A percentile compares a stretch with the other conserved stretches of the same genome.
These are phyloP conservation scores for Andrena hattorfiana DNA, from an alignment of 2,888 invertebrate genomes.

Conservation along the genomic window DNA sequence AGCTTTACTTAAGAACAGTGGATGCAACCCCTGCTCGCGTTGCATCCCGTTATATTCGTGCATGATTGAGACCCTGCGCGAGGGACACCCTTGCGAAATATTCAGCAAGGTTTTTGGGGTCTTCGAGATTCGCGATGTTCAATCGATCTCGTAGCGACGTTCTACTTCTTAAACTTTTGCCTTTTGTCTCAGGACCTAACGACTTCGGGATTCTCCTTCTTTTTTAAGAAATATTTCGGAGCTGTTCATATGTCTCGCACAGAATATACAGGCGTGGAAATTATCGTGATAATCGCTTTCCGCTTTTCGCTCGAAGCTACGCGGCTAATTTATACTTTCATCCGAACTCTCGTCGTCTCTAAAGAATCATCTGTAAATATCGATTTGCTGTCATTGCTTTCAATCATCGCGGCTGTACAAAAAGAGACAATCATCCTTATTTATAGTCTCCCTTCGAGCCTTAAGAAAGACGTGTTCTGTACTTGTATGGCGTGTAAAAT, in stretches of 20 bases:
- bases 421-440: constrained; percentile 48
- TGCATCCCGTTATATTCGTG: constrained; percentile 28
- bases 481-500: neutral
- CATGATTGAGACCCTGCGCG: neutral
- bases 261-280: neutral
- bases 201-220: neutral
- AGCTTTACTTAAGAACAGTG: constrained; percentile 58
- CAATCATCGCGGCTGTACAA: constrained; percentile 31
- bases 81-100: constrained; percentile 2
- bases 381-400: constrained; percentile 29
- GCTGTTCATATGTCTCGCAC: neutral
- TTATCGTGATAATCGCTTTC: neutral
- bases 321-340: constrained; percentile 15
- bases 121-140: constrained; percentile 27
- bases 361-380: constrained; percentile 64
- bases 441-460: constrained; percentile 38
- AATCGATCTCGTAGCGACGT: constrained; percentile 43
- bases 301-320: neutral
- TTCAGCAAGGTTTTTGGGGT: neutral
- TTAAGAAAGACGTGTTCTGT: neutral
- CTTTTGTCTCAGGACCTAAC: constrained; percentile 60
- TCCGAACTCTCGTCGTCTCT: constrained; percentile 33
- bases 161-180: constrained; percentile 43
- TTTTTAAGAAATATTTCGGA: constrained; percentile 13
- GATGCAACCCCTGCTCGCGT: constrained; percentile 28